A percentile compares a stretch with the other conserved stretches of the same genome.
Evolutionary conservation across 2,797 vertebrate species (phyloP).

Genomic region (Bufotes viridis): DNA sequence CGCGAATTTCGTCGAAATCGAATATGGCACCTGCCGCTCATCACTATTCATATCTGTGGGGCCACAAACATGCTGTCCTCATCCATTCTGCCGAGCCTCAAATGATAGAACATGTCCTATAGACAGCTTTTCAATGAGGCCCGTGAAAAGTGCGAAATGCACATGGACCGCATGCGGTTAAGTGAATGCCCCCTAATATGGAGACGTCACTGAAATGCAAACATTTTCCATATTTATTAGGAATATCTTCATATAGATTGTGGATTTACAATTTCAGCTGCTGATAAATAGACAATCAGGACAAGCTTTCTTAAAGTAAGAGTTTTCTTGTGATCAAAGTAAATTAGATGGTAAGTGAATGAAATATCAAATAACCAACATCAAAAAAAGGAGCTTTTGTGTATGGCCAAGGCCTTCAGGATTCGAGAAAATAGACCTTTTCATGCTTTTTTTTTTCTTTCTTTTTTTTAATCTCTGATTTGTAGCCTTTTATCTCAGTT

Average conservation of each 20-base stretch:
- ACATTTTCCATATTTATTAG: conserved; percentile 8
- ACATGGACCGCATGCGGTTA: too few species aligned
- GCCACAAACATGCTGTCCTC: too few species aligned
- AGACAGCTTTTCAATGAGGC: too few species aligned
- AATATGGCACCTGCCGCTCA: too few species aligned
- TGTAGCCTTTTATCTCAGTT: neutral
- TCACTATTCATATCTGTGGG: too few species aligned
- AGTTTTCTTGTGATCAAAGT: neutral
- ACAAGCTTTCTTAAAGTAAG: conserved; percentile 3
- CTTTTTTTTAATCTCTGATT: neutral
- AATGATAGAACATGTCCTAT: too few species aligned
- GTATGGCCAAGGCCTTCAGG: neutral
- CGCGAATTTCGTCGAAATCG: too few species aligned
- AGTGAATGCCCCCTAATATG: neutral
- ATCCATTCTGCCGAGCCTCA: too few species aligned
- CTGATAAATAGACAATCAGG: neutral
- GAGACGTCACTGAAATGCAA: neutral
- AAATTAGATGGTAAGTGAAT: conserved; percentile 10
- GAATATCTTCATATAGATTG: neutral
- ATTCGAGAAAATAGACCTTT: neutral
- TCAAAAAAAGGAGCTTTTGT: neutral
- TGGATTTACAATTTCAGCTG: neutral
- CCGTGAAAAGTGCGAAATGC: too few species aligned
- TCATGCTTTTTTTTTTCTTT: too few species aligned
- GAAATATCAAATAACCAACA: conserved; percentile 9